phyloP scores from a whole-genome alignment of 2,797 vertebrate species.

The Alauda arvensis region DNA sequence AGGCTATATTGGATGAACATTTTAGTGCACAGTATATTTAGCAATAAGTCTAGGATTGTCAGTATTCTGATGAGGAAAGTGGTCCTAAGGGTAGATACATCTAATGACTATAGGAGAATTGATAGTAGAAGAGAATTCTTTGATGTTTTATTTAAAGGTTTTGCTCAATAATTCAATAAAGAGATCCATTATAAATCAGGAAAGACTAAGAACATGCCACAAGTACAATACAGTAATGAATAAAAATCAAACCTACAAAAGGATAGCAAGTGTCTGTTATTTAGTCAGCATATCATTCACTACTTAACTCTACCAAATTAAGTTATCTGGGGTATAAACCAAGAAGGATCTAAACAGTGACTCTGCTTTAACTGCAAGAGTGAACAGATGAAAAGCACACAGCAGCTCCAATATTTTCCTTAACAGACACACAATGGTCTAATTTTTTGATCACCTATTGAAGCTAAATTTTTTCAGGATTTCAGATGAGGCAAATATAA shows the following conservation, averaged over 20 bases:
- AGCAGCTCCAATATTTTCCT: not conserved
- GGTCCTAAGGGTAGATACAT: slow-evolving; percentile 27
- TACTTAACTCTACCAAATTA: not conserved
- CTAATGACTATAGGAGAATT: slow-evolving; percentile 38
- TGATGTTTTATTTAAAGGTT: slow-evolving; percentile 64
- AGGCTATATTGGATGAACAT: not conserved
- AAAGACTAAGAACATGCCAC: slow-evolving; percentile 29
- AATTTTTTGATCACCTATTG: not conserved
- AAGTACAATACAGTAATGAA: slow-evolving; percentile 31
- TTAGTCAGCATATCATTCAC: not conserved
- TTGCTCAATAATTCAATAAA: slow-evolving; percentile 67
- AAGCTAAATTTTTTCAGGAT: not conserved
- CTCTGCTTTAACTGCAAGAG: not conserved
- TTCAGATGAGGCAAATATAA: not conserved
- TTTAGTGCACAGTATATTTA: slow-evolving; percentile 9
- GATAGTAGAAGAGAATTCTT: slow-evolving; percentile 44
- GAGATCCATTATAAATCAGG: slow-evolving; percentile 54
- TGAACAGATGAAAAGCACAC: not conserved
- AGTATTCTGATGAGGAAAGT: slow-evolving; percentile 41
- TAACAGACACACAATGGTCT: not conserved
- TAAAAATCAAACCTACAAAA: slow-evolving; percentile 2
- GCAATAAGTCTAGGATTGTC: not conserved
- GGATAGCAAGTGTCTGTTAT: not conserved
- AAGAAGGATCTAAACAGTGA: not conserved
- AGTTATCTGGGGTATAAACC: not conserved